Evolutionary conservation across 2,113 vertebrate species (phyloP).

Genomic region (Pholis gunnellus): DNA sequence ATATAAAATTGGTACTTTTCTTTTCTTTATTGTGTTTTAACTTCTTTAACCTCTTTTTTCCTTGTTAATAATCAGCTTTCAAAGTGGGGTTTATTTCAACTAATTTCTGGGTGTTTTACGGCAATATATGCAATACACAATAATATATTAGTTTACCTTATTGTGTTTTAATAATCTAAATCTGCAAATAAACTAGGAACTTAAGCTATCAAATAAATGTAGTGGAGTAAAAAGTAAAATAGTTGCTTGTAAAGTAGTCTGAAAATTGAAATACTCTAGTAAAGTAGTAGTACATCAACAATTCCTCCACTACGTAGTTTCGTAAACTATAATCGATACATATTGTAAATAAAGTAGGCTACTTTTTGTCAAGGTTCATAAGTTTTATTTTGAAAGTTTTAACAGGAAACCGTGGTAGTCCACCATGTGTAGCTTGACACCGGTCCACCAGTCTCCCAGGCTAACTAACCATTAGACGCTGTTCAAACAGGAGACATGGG

Average conservation of each 20-base stretch:
- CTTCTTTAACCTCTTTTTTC: neutral
- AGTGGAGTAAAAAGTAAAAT: neutral
- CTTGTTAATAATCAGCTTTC: neutral
- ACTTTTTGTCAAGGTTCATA: neutral
- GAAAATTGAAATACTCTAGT: neutral
- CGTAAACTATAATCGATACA: neutral
- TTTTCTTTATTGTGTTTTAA: constrained; percentile 2
- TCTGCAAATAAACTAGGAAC: neutral
- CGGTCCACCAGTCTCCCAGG: constrained; percentile 20
- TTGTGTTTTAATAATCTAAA: neutral
- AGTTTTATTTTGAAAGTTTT: constrained; percentile 55
- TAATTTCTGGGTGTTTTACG: neutral
- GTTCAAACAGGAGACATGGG: constrained; percentile 85
- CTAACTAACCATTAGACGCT: constrained; percentile 67
- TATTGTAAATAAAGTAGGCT: neutral
- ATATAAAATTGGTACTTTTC: neutral
- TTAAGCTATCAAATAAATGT: neutral
- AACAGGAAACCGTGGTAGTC: constrained; percentile 35
- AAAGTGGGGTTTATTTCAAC: neutral
- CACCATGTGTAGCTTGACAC: rapidly evolving
- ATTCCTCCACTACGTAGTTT: neutral
- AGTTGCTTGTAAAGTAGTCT: neutral
- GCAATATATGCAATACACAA: neutral
- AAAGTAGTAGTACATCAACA: neutral
- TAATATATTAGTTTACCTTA: neutral